Conservation (phyloP, 2,888 invertebrate genomes). For the Eupithecia pulchellata region DNA sequence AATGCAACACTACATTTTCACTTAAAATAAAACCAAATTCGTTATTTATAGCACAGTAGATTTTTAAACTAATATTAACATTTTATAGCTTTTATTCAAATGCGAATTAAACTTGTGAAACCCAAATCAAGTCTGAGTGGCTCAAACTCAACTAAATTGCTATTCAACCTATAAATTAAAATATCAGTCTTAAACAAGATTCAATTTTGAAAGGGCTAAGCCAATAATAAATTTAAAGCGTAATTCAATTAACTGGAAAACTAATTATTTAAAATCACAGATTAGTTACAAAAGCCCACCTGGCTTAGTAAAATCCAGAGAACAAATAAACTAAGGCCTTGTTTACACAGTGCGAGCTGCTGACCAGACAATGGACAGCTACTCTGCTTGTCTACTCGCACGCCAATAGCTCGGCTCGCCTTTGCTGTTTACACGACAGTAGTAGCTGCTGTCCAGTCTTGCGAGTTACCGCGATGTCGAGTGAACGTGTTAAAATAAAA, state of each 20-base stretch:
- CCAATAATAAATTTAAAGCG: not conserved
- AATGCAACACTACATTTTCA: not conserved
- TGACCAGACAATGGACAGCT: too few species aligned
- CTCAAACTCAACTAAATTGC: conserved; percentile 2
- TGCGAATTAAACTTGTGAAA: not conserved
- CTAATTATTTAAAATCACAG: not conserved
- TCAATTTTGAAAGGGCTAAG: conserved; percentile 8
- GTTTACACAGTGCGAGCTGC: too few species aligned
- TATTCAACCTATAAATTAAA: conserved; percentile 4
- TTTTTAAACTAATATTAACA: not conserved
- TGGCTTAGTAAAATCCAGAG: not conserved
- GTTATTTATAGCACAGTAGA: not conserved
- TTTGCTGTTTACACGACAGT: too few species aligned
- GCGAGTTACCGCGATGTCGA: too few species aligned
- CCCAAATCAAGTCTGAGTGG: not conserved
- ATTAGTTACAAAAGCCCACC: not conserved
- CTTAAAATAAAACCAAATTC: not conserved
- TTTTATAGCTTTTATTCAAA: not conserved
- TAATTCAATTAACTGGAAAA: conserved; percentile 4
- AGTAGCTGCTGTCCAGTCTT: too few species aligned
- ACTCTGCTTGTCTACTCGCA: too few species aligned
- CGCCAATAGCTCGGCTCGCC: too few species aligned
- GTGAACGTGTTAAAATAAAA: too few species aligned
- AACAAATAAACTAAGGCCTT: not conserved
- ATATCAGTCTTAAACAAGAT: conserved; percentile 1